Conservation (phyloP, 1,140 invertebrate genomes). For the Philopotamus ludificatus region DNA sequence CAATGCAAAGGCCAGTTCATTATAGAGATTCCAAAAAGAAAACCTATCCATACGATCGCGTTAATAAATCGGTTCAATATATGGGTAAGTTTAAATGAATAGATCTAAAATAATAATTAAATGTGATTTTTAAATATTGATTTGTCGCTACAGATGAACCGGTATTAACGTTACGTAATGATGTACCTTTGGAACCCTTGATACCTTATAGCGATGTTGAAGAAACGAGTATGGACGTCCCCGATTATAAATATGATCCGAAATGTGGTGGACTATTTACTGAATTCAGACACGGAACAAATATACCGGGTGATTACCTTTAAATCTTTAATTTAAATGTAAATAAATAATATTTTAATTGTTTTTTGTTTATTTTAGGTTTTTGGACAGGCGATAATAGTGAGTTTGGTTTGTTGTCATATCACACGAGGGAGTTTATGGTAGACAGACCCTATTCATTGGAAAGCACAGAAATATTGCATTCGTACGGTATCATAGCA, state of each 20-base stretch:
- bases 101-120: constrained; percentile 8
- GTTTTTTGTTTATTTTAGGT: constrained; percentile 55
- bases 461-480: constrained; percentile 63
- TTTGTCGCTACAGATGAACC: constrained; percentile 55
- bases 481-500: constrained; percentile 69
- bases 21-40: constrained; percentile 48
- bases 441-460: constrained; percentile 46
- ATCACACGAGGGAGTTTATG: constrained; percentile 64
- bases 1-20: constrained; percentile 58
- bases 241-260: constrained; percentile 60
- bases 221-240: constrained; percentile 57
- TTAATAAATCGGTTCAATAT: constrained; percentile 69
- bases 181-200: constrained; percentile 63
- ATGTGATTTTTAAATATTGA: neutral
- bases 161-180: constrained; percentile 63
- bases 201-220: constrained; percentile 58
- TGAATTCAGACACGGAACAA: constrained; percentile 62
- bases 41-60: constrained; percentile 52
- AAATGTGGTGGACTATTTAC: constrained; percentile 56
- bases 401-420: constrained; percentile 76
- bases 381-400: constrained; percentile 75
- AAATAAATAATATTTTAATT: neutral
- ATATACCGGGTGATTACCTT: constrained; percentile 65
- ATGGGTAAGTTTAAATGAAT: constrained; percentile 46
- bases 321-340: neutral